phyloP scores from a whole-genome alignment of 2,888 invertebrate genomes.

The Lumbricus terrestris region DNA sequence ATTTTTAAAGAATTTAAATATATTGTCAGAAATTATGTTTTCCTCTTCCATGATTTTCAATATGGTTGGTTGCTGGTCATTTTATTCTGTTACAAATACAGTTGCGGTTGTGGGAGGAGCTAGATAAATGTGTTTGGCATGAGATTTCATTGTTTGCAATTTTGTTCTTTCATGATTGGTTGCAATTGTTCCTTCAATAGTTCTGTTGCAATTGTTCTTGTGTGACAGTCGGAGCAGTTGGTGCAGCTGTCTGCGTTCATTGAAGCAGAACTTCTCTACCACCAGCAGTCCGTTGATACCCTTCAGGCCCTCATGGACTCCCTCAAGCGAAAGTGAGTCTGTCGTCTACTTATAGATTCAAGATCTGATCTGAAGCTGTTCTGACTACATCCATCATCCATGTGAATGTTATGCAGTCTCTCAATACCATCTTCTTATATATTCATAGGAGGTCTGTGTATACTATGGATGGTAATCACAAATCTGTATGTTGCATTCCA shows the following conservation, averaged over 20 bases:
- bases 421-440: background rate
- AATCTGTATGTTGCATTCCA: background rate
- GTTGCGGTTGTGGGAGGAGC: no score
- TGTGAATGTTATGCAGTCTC: background rate
- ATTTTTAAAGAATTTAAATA: no score
- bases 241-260: slow-evolving; percentile 94
- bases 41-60: no score
- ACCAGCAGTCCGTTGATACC: slow-evolving; percentile 91
- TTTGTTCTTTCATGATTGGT: background rate
- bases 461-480: no score
- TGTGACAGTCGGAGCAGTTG: slow-evolving; percentile 86
- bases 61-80: no score
- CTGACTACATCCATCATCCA: background rate
- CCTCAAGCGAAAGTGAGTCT: slow-evolving; percentile 69
- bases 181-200: background rate
- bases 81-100: no score
- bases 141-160: background rate
- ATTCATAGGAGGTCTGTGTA: no score
- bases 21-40: no score
- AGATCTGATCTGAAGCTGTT: background rate
- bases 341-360: background rate
- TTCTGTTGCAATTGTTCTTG: background rate
- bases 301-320: slow-evolving; percentile 81
- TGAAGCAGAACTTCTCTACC: slow-evolving; percentile 92
- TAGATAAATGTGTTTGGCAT: background rate